phyloP scores from a whole-genome alignment of 2,797 vertebrate species.

The Acanthurus lineatus region DNA sequence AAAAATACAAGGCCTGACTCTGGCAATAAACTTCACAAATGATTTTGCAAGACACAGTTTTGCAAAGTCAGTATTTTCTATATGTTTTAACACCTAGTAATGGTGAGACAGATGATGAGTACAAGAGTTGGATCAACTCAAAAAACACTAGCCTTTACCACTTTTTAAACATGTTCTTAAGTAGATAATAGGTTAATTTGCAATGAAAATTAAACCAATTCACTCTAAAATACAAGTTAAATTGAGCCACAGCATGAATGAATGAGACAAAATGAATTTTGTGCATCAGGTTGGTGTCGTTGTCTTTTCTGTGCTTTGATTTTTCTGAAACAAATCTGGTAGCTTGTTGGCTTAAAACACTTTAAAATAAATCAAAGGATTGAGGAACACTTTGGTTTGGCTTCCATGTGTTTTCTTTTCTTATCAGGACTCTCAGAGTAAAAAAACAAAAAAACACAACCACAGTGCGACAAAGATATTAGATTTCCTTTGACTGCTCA shows the following conservation, averaged over 20 bases:
- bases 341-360: slow-evolving; percentile 31
- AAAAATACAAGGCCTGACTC: not conserved
- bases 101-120: not conserved
- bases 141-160: not conserved
- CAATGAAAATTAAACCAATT: not conserved
- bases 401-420: slow-evolving; percentile 32
- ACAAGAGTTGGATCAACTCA: not conserved
- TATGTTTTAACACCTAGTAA: not conserved
- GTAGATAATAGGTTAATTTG: not conserved
- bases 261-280: not conserved
- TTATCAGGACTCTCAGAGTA: not conserved
- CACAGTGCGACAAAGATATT: not conserved
- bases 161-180: too few relatives aligned
- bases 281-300: not conserved
- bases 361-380: slow-evolving; percentile 44
- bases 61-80: not conserved
- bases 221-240: not conserved
- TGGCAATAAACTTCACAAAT: not conserved
- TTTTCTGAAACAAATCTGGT: slow-evolving; percentile 16
- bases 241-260: not conserved
- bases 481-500: slow-evolving; percentile 67
- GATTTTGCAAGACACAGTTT: not conserved
- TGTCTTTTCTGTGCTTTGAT: slow-evolving; percentile 11
- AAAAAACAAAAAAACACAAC: slow-evolving; percentile 11
- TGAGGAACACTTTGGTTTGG: slow-evolving; percentile 14